Conservation (phyloP, 2,888 invertebrate genomes). For the Dasysyrphus tricinctus region DNA sequence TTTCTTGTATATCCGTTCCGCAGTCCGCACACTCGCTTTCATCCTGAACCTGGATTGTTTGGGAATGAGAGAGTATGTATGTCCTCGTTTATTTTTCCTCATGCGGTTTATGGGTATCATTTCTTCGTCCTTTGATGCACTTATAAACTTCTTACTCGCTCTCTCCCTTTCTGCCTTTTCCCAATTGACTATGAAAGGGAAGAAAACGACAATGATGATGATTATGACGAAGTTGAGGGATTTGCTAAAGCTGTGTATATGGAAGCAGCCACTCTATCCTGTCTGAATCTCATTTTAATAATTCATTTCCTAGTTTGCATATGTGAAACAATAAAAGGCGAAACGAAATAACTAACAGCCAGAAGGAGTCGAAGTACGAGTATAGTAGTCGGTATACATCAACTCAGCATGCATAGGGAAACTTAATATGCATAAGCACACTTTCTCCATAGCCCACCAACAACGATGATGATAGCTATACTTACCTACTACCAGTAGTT, state of each 20-base stretch:
- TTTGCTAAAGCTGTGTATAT: conserved; percentile 8
- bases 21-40: not conserved
- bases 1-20: not conserved
- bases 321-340: conserved; percentile 73
- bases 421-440: conserved; percentile 66
- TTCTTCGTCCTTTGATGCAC: conserved; percentile 57
- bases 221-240: conserved; percentile 39
- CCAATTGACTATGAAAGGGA: not conserved
- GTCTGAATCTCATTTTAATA: conserved; percentile 73
- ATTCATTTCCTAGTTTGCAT: conserved; percentile 75
- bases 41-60: conserved; percentile 4
- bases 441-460: conserved; percentile 38
- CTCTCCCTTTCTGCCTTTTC: not conserved
- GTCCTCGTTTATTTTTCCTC: conserved; percentile 5
- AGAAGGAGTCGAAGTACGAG: conserved; percentile 21
- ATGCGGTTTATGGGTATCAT: not conserved
- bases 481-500: conserved; percentile 8
- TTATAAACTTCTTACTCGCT: conserved; percentile 1
- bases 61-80: not conserved
- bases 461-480: too few relatives aligned
- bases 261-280: conserved; percentile 64
- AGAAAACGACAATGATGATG: conserved; percentile 22
- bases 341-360: conserved; percentile 53
- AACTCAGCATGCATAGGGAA: conserved; percentile 23
- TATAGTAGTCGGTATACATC: conserved; percentile 2